Evolutionary conservation across 2,113 vertebrate genomes (phyloP).

Genomic region (Euleptes europaea): DNA sequence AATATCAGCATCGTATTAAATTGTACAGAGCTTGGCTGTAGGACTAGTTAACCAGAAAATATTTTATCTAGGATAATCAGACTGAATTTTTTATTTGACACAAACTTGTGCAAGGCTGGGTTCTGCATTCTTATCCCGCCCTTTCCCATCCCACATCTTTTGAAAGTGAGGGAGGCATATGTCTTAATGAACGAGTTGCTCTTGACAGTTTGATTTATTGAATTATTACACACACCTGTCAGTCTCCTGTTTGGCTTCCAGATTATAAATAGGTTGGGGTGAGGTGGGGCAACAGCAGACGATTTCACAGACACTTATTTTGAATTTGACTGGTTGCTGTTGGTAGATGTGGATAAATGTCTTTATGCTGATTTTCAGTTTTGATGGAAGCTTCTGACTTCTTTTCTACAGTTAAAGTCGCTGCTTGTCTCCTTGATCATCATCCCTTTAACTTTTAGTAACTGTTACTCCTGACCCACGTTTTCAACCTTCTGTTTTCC

Average conservation of each 20-base stretch:
- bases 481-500: too few species aligned
- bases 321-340: too few species aligned
- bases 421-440: too few species aligned
- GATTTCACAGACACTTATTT: too few species aligned
- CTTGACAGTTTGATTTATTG: not conserved
- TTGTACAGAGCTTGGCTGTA: fast-evolving
- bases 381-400: not conserved
- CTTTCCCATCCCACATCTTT: too few species aligned
- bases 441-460: too few species aligned
- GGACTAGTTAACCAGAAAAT: fast-evolving
- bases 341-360: not conserved
- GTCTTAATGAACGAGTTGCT: fast-evolving
- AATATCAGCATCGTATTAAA: not conserved
- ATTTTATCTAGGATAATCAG: too few species aligned
- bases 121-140: too few species aligned
- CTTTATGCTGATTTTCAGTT: fast-evolving
- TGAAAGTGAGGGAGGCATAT: not conserved
- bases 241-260: not conserved
- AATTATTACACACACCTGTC: not conserved
- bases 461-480: too few species aligned
- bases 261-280: not conserved
- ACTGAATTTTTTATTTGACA: fast-evolving
- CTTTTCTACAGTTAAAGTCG: too few species aligned
- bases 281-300: not conserved
- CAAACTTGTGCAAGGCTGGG: too few species aligned